phyloP scores from a whole-genome alignment of 2,113 vertebrate genomes.

The Paralichthys olivaceus region DNA sequence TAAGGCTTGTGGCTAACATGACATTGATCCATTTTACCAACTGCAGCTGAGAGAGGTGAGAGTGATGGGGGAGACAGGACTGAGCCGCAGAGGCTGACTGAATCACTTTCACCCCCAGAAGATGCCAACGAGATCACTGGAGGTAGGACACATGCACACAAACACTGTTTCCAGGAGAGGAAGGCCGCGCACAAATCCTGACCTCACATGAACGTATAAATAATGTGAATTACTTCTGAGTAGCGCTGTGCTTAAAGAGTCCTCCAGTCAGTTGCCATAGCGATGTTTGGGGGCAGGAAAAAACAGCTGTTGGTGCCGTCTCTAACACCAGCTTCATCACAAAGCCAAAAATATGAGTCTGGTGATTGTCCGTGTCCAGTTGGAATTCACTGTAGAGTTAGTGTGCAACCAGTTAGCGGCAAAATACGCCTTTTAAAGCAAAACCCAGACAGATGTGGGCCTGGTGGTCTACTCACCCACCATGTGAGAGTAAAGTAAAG shows the following conservation, averaged over 20 bases:
- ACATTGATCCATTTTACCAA: slow-evolving; percentile 16
- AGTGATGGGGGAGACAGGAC: slow-evolving; percentile 47
- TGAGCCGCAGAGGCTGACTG: slow-evolving; percentile 66
- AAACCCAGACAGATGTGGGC: neutral
- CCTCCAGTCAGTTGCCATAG: slow-evolving; percentile 52
- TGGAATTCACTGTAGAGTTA: slow-evolving; percentile 14
- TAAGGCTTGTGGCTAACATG: slow-evolving; percentile 1
- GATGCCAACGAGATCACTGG: slow-evolving; percentile 79
- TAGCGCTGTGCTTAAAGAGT: slow-evolving; percentile 19
- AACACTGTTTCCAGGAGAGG: slow-evolving; percentile 45
- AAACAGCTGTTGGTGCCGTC: slow-evolving; percentile 28
- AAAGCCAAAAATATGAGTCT: slow-evolving; percentile 26
- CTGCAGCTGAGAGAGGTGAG: slow-evolving; percentile 63
- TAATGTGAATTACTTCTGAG: slow-evolving; percentile 1
- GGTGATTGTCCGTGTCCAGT: slow-evolving; percentile 4
- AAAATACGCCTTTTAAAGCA: slow-evolving; percentile 23
- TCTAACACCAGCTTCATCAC: slow-evolving; percentile 25
- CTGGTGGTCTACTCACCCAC: slow-evolving; percentile 43
- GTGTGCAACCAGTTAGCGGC: slow-evolving; percentile 5
- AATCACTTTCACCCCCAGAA: slow-evolving; percentile 54
- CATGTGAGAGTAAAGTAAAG: slow-evolving; percentile 5
- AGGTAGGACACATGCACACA: slow-evolving; percentile 73
- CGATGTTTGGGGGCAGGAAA: slow-evolving; percentile 67
- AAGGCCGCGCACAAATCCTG: slow-evolving; percentile 16
- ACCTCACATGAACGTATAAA: slow-evolving; percentile 22